Evolutionary conservation across 2,113 vertebrate species (phyloP), one percentile per base, ranked within the genome.

Genomic region (Crotophaga sulcirostris): DNA sequence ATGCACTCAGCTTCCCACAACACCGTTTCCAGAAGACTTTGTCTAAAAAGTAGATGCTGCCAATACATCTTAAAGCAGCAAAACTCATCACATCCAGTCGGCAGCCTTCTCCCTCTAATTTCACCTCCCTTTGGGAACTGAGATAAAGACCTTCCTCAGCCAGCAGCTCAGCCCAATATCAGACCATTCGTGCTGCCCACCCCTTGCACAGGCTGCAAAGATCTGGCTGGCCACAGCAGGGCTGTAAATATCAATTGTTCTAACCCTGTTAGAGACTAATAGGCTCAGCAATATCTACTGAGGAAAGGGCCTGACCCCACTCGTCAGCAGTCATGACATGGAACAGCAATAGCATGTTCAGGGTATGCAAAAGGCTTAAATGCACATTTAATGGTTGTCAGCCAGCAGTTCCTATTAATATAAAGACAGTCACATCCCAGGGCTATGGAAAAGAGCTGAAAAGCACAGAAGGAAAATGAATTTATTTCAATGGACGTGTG

Each of bases 341-440:
- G 87, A 95, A 93, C 95, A 84, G 96, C 93, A 93, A 69, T 91
- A 86, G 94, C 92, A 88, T 91, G 93, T 95, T 96, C 87, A 80
- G 94, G 88, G 63, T 94, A 97, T 96, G 93, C 95, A 96, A 97
- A 96, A 97, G 93, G 80, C 96, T 95, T 96, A 96, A 96, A 97
- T 93, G 94, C 83, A 87, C 96, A 96, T 97, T 96, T 96, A 96
- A 96, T 96, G 96, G 93, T 93, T 96, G 96, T 96, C 94, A 96
- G 94, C 92, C 88, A 95, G 92, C 93, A 84, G 89, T 54, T 96
- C 93, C 88, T 96, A 94, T 96, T 94, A 96, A 96, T 96, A 94
- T 82, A 96, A 94, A 93, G 93, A 96, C 88, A 94, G 92, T 77
- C 79, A 82, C 96, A 92, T 96, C 94, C 90, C 90, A 95, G 88